Base-by-base conservation (phyloP, 1,140 invertebrate species). In the Galleria mellonella region DNA sequence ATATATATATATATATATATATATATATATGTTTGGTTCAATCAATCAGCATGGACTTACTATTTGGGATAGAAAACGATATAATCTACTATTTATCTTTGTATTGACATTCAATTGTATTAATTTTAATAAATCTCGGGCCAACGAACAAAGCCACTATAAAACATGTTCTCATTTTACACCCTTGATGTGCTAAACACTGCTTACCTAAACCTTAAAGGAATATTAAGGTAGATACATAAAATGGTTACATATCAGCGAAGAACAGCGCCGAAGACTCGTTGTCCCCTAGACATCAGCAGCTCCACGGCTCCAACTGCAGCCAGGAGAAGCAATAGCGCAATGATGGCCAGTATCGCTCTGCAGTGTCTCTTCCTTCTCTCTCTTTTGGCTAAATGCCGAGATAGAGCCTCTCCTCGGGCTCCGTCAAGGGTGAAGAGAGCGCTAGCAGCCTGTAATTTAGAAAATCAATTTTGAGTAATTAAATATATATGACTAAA, bases 341-440 rank as follows among this genome's bases (percentile, higher is more conserved):
- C 76, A 4, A 75, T 8, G 0, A 84, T 33, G 0, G 72, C 72
- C 4, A 83, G 53, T 2, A 54, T 53, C 0, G 65, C 68, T 36
- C 77, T 52, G 45, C 81, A 84, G 0, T 71, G 61, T 0, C 74
- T 50, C 2, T 78, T 45, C 0, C 68, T 60, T 2, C 65, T 53
- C 31, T 82, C 72, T 0, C 65, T 63, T 0, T 71, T 47, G 0
- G 77, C 81, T 9, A 82, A 43, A 0, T 66, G 51, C 7, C 71
- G 58, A 0, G 76, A 62, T 9, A 83, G 36, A 7, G 72, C 74
- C 39, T 79, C 76, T n/a, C 68, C 59, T 4, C 66, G 54, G 1
- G 73, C 58, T 0, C 69, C 69, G 43, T 84, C 81, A 4, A 84
- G 58, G 0, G 81, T 84, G 57, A 84, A 84, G 2, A 84, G 63